Percentiles rank a stretch among this genome's conserved stretches.
Conservation (phyloP, 2,113 vertebrate species). For the Pyrgilauda ruficollis region DNA sequence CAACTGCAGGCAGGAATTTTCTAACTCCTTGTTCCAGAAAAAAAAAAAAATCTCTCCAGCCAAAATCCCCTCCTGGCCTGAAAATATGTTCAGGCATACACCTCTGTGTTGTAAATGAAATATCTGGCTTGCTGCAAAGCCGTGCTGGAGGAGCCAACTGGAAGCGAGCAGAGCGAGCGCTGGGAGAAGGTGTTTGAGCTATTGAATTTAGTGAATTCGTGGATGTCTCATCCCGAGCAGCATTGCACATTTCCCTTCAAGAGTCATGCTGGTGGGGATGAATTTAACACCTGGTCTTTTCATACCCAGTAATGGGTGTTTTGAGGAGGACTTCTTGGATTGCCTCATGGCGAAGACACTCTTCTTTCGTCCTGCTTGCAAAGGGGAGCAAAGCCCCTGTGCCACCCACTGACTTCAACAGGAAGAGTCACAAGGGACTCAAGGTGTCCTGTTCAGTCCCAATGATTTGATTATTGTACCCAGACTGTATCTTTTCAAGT, state of each 20-base stretch:
- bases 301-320: neutral
- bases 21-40: neutral
- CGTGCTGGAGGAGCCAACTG: conserved; percentile 4
- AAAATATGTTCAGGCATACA: conserved; percentile 55
- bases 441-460: neutral
- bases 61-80: conserved; percentile 57
- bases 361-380: neutral
- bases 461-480: neutral
- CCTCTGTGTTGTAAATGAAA: conserved; percentile 51
- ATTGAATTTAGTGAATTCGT: neutral
- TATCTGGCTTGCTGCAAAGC: conserved; percentile 27
- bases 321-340: neutral
- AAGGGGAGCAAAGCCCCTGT: neutral
- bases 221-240: neutral
- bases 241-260: neutral
- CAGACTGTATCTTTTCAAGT: neutral
- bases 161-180: conserved; percentile 29
- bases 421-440: neutral
- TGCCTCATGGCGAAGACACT: neutral
- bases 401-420: neutral
- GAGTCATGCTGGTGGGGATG: neutral
- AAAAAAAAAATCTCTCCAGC: neutral
- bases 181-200: conserved; percentile 42
- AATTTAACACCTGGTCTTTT: neutral
- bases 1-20: conserved; percentile 20